Conservation (phyloP, 2,113 vertebrate genomes). For the Delphinapterus leucas region DNA sequence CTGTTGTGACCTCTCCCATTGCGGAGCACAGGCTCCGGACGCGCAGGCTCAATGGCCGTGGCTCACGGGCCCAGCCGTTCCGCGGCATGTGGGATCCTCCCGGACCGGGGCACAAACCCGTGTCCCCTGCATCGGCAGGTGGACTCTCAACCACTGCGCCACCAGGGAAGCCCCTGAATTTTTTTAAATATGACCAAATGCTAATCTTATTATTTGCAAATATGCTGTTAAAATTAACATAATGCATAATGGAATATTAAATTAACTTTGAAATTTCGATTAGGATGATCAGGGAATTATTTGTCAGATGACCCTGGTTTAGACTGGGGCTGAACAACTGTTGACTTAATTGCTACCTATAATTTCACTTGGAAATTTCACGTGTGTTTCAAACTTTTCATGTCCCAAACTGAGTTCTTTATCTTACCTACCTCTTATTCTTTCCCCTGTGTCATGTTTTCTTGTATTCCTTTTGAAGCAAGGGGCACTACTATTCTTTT, state of each 20-base stretch:
- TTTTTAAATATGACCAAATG: background rate
- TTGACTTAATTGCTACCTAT: background rate
- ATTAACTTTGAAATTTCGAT: conserved; percentile 36
- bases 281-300: background rate
- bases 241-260: background rate
- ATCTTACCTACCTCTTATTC: background rate
- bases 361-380: background rate
- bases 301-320: background rate
- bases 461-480: background rate
- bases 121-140: too few relatives aligned
- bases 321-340: background rate
- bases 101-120: too few relatives aligned
- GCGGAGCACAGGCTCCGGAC: too few relatives aligned
- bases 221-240: conserved; percentile 2
- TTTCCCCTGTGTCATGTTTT: background rate
- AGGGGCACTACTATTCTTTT: background rate
- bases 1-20: too few relatives aligned
- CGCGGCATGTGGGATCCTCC: too few relatives aligned
- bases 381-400: background rate
- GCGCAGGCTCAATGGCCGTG: too few relatives aligned
- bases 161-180: too few relatives aligned
- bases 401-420: background rate
- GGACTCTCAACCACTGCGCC: too few relatives aligned
- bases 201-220: background rate
- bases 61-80: too few relatives aligned